A percentile compares a stretch with the other conserved stretches of the same genome.
Conservation (phyloP, 2,888 invertebrate genomes). For the Allophyes oxyacanthae region DNA sequence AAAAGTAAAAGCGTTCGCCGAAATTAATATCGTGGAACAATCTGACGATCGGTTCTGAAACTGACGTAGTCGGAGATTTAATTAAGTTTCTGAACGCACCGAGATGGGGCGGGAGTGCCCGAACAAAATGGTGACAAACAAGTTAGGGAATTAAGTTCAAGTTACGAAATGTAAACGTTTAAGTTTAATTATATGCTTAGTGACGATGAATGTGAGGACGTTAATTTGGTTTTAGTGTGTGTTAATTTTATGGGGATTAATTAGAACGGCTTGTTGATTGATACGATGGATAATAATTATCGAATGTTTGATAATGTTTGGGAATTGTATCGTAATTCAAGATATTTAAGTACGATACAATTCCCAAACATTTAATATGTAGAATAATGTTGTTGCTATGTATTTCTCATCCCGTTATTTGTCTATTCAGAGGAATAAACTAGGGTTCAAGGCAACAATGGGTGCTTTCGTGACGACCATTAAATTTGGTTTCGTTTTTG, state of each 20-base stretch:
- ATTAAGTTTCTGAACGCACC: slow-evolving; percentile 78
- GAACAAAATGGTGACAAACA: slow-evolving; percentile 55
- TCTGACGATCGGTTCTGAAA: slow-evolving; percentile 67
- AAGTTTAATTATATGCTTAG: slow-evolving; percentile 43
- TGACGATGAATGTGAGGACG: slow-evolving; percentile 28
- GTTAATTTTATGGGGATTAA: slow-evolving; percentile 28
- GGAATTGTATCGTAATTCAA: too few relatives aligned
- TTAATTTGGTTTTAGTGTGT: slow-evolving; percentile 34
- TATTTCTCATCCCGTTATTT: too few relatives aligned
- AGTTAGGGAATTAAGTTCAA: slow-evolving; percentile 43
- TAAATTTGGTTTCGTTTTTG: too few relatives aligned
- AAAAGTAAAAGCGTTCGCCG: slow-evolving; percentile 34
- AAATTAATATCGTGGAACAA: slow-evolving; percentile 76
- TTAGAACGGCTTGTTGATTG: slow-evolving; percentile 3
- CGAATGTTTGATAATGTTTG: too few relatives aligned
- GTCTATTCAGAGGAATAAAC: too few relatives aligned
- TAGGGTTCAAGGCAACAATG: too few relatives aligned
- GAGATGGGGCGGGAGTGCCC: slow-evolving; percentile 45
- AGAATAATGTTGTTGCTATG: too few relatives aligned
- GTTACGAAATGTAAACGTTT: slow-evolving; percentile 42
- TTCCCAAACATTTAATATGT: too few relatives aligned
- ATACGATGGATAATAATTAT: not conserved
- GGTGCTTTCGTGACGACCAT: too few relatives aligned
- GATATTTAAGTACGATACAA: too few relatives aligned
- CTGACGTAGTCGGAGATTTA: slow-evolving; percentile 76